A percentile compares a stretch with the other conserved stretches of the same genome.
These are phyloP conservation scores for Anastrepha obliqua DNA, from an alignment of 1,140 invertebrate species.

Conservation along the genomic window DNA sequence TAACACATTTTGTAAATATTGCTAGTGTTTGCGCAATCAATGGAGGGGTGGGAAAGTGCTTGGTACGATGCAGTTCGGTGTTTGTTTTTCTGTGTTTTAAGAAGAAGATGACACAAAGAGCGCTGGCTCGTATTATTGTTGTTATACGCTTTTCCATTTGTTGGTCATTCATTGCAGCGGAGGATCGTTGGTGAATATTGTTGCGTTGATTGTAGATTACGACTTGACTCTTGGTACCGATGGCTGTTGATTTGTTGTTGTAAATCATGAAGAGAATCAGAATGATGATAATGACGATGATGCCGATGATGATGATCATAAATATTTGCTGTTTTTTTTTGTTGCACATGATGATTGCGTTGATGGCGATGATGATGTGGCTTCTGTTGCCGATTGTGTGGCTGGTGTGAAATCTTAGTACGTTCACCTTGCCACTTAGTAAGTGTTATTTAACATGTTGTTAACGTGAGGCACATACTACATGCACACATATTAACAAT, in stretches of 20 bases:
- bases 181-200: background rate
- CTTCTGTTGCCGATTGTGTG: background rate
- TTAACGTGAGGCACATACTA: background rate
- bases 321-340: background rate
- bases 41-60: background rate
- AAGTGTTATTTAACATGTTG: constrained; percentile 38
- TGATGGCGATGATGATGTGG: background rate
- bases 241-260: background rate
- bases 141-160: background rate
- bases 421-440: constrained; percentile 33
- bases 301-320: background rate
- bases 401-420: background rate
- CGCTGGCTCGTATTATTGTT: background rate
- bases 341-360: background rate
- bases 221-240: background rate
- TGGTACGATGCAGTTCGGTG: background rate
- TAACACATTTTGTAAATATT: constrained; percentile 50
- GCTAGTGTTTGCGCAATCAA: constrained; percentile 5
- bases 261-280: background rate
- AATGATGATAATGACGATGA: background rate
- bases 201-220: constrained; percentile 29
- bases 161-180: background rate
- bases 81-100: background rate
- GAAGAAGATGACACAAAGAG: background rate
- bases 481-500: background rate